A percentile compares a stretch with the other conserved stretches of the same genome.
Evolutionary conservation across 2,888 invertebrate genomes (phyloP).

Genomic region (Chloromyia formosa): DNA sequence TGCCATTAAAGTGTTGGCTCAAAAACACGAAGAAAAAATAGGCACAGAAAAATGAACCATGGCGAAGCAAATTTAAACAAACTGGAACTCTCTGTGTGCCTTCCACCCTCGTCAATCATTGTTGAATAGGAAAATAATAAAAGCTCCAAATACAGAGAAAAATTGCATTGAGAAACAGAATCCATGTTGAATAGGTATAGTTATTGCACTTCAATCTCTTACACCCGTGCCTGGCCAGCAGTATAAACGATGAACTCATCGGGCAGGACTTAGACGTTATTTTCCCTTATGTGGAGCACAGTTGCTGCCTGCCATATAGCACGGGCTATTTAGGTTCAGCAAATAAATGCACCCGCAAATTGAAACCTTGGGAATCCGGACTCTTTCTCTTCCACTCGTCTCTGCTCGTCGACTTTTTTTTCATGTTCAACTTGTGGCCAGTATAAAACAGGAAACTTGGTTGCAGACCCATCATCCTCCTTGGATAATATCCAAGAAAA

Average conservation of each 20-base stretch:
- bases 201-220: neutral
- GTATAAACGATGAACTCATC: neutral
- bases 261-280: neutral
- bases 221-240: neutral
- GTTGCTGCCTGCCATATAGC: too few species aligned
- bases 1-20: neutral
- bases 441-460: constrained; percentile 1
- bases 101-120: neutral
- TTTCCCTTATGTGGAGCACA: too few species aligned
- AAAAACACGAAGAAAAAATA: neutral
- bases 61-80: neutral
- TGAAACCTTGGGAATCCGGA: neutral
- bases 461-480: neutral
- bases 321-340: neutral
- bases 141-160: neutral
- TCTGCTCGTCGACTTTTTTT: too few species aligned
- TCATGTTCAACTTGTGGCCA: too few species aligned
- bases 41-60: neutral
- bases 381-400: too few species aligned
- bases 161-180: neutral
- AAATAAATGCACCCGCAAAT: neutral
- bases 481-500: constrained; percentile 26
- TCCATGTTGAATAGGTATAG: neutral
- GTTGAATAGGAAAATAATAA: neutral
- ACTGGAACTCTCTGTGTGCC: too few species aligned